Evolutionary conservation across 2,888 invertebrate genomes (phyloP).

Genomic region (Nymphalis c-album): DNA sequence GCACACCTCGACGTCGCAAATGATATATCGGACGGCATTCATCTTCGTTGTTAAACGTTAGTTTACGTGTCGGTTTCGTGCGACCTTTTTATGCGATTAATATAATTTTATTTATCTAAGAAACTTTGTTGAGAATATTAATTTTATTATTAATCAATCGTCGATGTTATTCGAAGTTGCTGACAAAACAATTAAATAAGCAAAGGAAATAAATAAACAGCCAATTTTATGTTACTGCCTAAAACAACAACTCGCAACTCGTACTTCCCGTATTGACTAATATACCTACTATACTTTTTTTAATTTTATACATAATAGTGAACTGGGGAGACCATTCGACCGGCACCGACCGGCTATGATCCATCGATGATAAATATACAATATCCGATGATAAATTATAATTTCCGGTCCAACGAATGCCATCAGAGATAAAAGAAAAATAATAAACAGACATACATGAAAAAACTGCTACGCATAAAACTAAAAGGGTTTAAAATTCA

Average conservation of each 20-base stretch:
- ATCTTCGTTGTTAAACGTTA: constrained; percentile 67
- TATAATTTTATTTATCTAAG: background rate
- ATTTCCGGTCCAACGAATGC: constrained; percentile 26
- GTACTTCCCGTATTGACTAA: too few relatives aligned
- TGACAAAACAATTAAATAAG: too few relatives aligned
- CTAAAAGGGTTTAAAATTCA: too few relatives aligned
- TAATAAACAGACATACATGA: background rate
- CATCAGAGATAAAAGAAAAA: constrained; percentile 33
- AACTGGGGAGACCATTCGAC: constrained; percentile 24
- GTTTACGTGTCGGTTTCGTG: constrained; percentile 53
- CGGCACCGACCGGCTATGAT: constrained; percentile 14
- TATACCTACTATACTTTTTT: too few relatives aligned
- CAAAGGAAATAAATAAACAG: too few relatives aligned
- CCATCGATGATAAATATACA: constrained; percentile 31
- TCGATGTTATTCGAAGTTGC: too few relatives aligned
- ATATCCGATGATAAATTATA: constrained; percentile 7
- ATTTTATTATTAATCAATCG: too few relatives aligned
- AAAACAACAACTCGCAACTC: too few relatives aligned
- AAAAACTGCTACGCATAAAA: background rate
- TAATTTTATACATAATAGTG: constrained; percentile 3
- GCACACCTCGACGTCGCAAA: constrained; percentile 69
- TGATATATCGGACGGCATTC: constrained; percentile 75
- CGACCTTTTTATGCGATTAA: constrained; percentile 15
- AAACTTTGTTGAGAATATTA: too few relatives aligned
- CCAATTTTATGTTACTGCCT: too few relatives aligned